phyloP scores from a whole-genome alignment of 1,140 invertebrate species.

The Ectropis grisescens region DNA sequence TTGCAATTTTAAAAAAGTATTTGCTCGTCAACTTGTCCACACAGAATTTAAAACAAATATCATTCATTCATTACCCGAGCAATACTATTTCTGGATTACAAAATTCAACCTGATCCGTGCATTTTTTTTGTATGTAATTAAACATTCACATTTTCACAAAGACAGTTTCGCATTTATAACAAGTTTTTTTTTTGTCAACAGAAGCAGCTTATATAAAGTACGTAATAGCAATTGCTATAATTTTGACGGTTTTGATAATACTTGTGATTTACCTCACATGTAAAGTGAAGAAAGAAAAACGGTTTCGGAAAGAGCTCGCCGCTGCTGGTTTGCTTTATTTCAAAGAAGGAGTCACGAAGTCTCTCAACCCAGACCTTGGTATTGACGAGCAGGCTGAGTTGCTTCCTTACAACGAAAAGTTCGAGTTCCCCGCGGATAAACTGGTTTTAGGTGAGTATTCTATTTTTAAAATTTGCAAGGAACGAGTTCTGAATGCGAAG shows the following conservation, averaged over 20 bases:
- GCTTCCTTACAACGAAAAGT: conserved; percentile 90
- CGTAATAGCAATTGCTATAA: conserved; percentile 33
- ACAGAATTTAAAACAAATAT: too few relatives aligned
- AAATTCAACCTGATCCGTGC: too few relatives aligned
- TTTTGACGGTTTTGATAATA: conserved; percentile 66
- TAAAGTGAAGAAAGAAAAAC: conserved; percentile 73
- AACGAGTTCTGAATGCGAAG: not conserved
- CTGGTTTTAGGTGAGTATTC: conserved; percentile 82
- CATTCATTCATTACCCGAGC: too few relatives aligned
- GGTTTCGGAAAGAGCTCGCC: conserved; percentile 74
- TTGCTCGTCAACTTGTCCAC: too few relatives aligned
- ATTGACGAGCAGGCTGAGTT: conserved; percentile 93
- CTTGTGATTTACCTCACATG: conserved; percentile 69
- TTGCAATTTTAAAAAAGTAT: too few relatives aligned
- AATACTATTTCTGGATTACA: too few relatives aligned
- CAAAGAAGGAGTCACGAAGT: conserved; percentile 82
- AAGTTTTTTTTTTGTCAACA: too few relatives aligned
- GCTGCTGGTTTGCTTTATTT: conserved; percentile 81
- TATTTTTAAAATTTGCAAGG: too few relatives aligned
- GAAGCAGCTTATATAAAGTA: too few relatives aligned
- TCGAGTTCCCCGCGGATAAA: conserved; percentile 90
- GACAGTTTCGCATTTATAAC: too few relatives aligned
- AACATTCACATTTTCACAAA: too few relatives aligned
- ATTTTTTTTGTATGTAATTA: too few relatives aligned
- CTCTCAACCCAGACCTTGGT: conserved; percentile 89